Base-by-base conservation (phyloP, 2,888 invertebrate species). In the Copidosoma aretas region DNA sequence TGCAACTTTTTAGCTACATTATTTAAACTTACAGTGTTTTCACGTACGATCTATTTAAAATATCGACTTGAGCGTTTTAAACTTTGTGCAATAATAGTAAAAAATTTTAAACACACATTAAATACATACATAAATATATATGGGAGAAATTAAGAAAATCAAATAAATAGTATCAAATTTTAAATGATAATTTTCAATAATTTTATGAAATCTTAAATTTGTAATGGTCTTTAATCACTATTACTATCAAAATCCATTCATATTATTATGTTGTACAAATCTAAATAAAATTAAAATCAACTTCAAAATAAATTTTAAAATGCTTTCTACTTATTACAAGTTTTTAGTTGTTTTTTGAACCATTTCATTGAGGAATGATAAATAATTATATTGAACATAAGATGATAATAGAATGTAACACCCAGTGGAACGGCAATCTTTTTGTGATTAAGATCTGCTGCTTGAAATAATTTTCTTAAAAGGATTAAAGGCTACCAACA, bases 121-220 rank as follows among this genome's bases (percentile, higher is more conserved):
- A 54, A 8, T 24, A 25, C 15, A 59, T 59, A 59, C 25, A 60
- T 51, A 24, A 67, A 57, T 56, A 56, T 52, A 43, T 63, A n/a
- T 58, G 64, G 60, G 22, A 60, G 63, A 61, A 66, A 57, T 67
- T 15, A 57, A 67, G 53, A 51, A 62, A 66, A 69, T 71, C 62
- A 67, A 71, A 71, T 69, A 71, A 69, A 69, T 67, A 71, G 66
- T 69, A 66, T 71, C 60, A 54, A 69, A 71, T 64, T 69, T 67
- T 60, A 64, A 64, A 69, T 71, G 59, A 71, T 66, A 64, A 66
- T 71, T 69, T 64, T 66, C 64, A 67, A 67, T 71, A 64, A 57
- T 68, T 59, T 60, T 54, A 68, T 63, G 58, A 61, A 52, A 43
- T 62, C 69, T 67, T 71, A 67, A 54, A 62, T 61, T 66, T 62